Percentiles rank a stretch among this genome's conserved stretches.
These are phyloP conservation scores for Aurelia aurita DNA, from an alignment of 30 jellyfish, hydroid and myxozoan species.

Conservation along the genomic window DNA sequence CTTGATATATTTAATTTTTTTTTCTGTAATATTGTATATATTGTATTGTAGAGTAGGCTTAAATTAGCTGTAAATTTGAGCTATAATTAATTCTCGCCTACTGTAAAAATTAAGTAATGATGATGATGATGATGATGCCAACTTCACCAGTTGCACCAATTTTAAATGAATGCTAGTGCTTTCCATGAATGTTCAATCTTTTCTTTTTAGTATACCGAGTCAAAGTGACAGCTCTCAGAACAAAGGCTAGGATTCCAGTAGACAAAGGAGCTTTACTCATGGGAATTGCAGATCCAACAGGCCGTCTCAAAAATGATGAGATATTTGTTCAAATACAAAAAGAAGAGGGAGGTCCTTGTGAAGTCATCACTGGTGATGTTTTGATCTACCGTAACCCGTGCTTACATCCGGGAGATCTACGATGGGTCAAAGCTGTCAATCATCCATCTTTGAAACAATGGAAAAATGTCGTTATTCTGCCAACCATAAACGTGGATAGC, in stretches of 20 bases:
- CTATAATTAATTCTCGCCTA: no score
- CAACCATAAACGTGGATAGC: conserved; percentile 31
- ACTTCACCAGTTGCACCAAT: no score
- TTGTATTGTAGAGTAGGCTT: no score
- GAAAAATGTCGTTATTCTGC: conserved; percentile 75
- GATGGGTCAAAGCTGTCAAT: conserved; percentile 78
- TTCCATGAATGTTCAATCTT: no score
- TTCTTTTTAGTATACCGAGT: conserved; percentile 38
- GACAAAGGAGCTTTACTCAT: conserved; percentile 72
- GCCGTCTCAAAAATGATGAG: conserved; percentile 70
- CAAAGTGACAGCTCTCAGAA: conserved; percentile 45
- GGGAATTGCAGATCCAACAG: conserved; percentile 87
- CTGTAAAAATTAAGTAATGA: no score
- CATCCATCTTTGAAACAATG: conserved; percentile 19
- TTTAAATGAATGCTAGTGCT: no score
- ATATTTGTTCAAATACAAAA: conserved; percentile 57
- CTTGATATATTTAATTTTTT: no score
- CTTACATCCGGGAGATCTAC: conserved; percentile 89
- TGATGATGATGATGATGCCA: no score
- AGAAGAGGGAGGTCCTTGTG: conserved; percentile 4
- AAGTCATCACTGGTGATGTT: conserved; percentile 52
- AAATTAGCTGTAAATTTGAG: no score
- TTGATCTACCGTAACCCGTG: conserved; percentile 84
- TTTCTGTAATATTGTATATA: no score
- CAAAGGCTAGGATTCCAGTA: conserved; percentile 68